phyloP scores from a whole-genome alignment of 2,113 vertebrate species.

The Amblyopsis rosae region DNA sequence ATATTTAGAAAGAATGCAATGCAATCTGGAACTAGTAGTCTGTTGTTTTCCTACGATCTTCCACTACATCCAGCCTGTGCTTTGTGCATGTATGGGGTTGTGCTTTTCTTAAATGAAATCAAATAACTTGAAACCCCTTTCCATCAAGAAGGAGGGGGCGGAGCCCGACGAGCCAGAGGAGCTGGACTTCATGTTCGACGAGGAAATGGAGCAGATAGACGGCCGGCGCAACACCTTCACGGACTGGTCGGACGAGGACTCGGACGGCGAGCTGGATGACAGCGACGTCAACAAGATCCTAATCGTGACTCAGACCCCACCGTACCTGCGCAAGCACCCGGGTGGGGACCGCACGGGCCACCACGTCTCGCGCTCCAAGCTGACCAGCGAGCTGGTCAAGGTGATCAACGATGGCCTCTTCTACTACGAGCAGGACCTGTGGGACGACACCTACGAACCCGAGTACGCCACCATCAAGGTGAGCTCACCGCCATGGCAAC shows the following conservation, averaged over 20 bases:
- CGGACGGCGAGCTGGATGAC: constrained; percentile 95
- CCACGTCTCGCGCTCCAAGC: constrained; percentile 92
- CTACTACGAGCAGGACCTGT: constrained; percentile 97
- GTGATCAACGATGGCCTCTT: constrained; percentile 97
- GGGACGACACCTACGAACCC: constrained; percentile 93
- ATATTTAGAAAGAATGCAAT: no score
- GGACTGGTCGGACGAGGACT: constrained; percentile 96
- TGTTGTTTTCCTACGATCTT: no score
- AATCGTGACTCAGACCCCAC: constrained; percentile 96
- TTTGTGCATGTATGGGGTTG: no score
- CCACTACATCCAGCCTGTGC: no score
- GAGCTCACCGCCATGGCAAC: constrained; percentile 36
- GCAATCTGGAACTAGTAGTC: no score
- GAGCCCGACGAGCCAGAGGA: constrained; percentile 95
- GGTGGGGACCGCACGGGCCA: constrained; percentile 95
- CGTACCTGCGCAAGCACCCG: constrained; percentile 93
- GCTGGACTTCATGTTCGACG: constrained; percentile 96
- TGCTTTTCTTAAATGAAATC: no score
- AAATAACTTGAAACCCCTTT: no score
- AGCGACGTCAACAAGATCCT: constrained; percentile 98
- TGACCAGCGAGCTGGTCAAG: constrained; percentile 90
- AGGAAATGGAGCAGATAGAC: constrained; percentile 98
- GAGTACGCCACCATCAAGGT: constrained; percentile 99
- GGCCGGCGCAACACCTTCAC: constrained; percentile 97
- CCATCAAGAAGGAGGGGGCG: constrained; percentile 55